Conservation (phyloP, 1,140 invertebrate genomes). For the Asobara japonica region DNA sequence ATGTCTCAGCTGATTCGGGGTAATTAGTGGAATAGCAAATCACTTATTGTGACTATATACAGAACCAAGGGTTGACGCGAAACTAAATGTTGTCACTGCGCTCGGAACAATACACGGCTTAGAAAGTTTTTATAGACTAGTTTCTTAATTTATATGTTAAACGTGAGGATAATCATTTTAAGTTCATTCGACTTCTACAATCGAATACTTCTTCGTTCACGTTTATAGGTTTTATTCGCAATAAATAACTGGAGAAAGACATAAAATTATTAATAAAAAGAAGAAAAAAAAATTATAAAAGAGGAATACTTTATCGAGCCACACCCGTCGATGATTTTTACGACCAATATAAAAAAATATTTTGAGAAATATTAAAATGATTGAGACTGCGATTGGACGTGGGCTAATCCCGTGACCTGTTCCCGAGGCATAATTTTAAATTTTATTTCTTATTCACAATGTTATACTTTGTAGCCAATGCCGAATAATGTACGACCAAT, state of each 20-base stretch:
- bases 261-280: slow-evolving; percentile 23
- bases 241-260: neutral
- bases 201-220: neutral
- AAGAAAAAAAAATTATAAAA: neutral
- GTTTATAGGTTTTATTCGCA: neutral
- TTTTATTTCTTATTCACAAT: slow-evolving; percentile 21
- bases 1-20: too few relatives aligned
- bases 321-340: slow-evolving; percentile 3
- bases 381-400: neutral
- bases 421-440: neutral
- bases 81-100: neutral
- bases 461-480: slow-evolving; percentile 25
- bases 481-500: slow-evolving; percentile 21
- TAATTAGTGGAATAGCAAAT: neutral
- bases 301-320: neutral
- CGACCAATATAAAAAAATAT: slow-evolving; percentile 18
- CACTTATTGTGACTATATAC: neutral
- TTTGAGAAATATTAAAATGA: neutral
- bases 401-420: slow-evolving; percentile 4
- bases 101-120: slow-evolving; percentile 50
- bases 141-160: slow-evolving; percentile 64
- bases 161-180: slow-evolving; percentile 48
- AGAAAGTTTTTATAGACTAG: slow-evolving; percentile 54
- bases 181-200: neutral
- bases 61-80: neutral